Conservation (phyloP, 2,797 vertebrate genomes). For the Crax fasciolata region DNA sequence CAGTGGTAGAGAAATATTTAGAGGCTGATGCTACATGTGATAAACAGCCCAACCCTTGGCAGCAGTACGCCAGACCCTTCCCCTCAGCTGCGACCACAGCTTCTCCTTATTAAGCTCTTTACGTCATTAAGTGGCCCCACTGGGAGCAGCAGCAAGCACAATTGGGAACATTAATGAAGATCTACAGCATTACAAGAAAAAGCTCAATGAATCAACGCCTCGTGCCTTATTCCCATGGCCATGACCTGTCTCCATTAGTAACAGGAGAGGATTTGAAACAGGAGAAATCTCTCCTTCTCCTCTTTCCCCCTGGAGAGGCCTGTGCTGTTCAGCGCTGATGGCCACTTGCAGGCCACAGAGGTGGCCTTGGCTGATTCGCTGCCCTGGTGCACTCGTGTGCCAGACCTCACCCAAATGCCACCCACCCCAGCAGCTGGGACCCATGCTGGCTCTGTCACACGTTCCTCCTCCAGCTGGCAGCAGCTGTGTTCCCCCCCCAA, state of each 20-base stretch:
- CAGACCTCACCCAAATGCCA: neutral
- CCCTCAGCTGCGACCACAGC: constrained; percentile 30
- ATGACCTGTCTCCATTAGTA: constrained; percentile 65
- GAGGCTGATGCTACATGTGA: neutral
- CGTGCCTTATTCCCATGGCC: neutral
- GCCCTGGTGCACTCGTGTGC: neutral
- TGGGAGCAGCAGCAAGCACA: constrained; percentile 51
- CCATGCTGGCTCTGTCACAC: neutral
- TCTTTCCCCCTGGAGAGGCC: constrained; percentile 28
- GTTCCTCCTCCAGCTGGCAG: neutral
- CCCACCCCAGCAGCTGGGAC: neutral
- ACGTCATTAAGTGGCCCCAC: constrained; percentile 56
- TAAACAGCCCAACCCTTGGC: constrained; percentile 1
- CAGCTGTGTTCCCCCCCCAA: neutral
- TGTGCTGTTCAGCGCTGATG: neutral
- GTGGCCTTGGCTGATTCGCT: neutral
- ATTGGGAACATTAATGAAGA: constrained; percentile 75
- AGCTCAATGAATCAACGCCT: constrained; percentile 69
- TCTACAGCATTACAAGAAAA: constrained; percentile 73
- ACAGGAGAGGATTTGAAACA: constrained; percentile 14
- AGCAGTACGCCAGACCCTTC: neutral
- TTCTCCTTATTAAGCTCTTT: constrained; percentile 64
- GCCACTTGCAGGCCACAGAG: neutral
- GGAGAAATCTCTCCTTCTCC: constrained; percentile 22
- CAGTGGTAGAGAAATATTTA: constrained; percentile 12